A percentile compares a stretch with the other conserved stretches of the same genome.
phyloP scores from a whole-genome alignment of 2,888 invertebrate species.

The Temnothorax ravouxi region DNA sequence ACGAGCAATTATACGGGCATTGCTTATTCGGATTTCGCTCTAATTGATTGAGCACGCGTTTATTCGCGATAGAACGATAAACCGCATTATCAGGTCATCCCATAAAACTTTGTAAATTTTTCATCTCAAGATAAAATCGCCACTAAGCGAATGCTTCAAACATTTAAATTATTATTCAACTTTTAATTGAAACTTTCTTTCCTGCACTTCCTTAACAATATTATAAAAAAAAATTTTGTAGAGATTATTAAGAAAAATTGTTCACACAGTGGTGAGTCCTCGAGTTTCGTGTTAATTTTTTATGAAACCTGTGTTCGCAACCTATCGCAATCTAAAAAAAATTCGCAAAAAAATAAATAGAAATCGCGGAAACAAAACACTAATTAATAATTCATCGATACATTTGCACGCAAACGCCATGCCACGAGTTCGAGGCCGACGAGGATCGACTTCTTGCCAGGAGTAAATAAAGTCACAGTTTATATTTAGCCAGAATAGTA shows the following conservation, averaged over 20 bases:
- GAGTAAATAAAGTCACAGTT: constrained; percentile 71
- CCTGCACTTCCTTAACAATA: background rate
- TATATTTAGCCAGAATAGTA: constrained; percentile 73
- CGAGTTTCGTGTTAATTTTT: background rate
- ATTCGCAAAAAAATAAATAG: background rate
- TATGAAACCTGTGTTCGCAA: background rate
- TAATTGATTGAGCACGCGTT: constrained; percentile 17
- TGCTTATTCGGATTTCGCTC: constrained; percentile 13
- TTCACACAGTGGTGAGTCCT: background rate
- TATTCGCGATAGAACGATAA: constrained; percentile 3
- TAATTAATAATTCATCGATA: constrained; percentile 60
- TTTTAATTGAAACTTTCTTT: constrained; percentile 8
- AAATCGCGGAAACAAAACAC: background rate
- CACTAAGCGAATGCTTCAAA: background rate
- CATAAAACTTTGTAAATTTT: background rate
- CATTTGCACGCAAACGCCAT: constrained; percentile 30
- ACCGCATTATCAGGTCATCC: background rate
- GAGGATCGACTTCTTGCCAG: constrained; percentile 67
- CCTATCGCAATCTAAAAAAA: background rate
- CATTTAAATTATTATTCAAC: background rate
- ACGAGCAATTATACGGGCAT: constrained; percentile 17
- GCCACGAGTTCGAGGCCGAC: constrained; percentile 48
- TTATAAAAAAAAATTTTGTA: background rate
- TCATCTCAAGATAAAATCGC: background rate
- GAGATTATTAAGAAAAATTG: background rate